phyloP scores from a whole-genome alignment of 2,888 invertebrate genomes.

The Zele albiditarsus region DNA sequence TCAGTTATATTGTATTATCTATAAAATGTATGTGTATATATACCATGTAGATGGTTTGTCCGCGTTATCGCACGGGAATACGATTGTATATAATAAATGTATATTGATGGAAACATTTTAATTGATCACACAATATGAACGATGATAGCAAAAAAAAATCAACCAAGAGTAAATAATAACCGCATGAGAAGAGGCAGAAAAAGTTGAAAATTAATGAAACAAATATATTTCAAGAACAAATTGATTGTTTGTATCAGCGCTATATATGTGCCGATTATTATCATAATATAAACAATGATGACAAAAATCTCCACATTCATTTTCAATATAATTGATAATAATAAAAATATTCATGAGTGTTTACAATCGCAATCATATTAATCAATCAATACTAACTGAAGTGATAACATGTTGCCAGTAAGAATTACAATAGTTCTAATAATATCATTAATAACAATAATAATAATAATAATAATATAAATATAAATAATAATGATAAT shows the following conservation, averaged over 20 bases:
- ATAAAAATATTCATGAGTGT: background rate
- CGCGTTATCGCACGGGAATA: background rate
- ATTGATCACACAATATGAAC: background rate
- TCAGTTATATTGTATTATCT: background rate
- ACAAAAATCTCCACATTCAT: background rate
- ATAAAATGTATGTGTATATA: background rate
- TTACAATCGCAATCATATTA: background rate
- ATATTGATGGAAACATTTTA: background rate
- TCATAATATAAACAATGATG: background rate
- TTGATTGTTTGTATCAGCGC: no score
- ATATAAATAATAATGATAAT: conserved; percentile 10
- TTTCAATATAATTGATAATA: background rate
- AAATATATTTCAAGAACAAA: no score
- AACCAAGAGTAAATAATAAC: background rate
- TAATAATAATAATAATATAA: background rate
- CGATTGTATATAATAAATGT: background rate
- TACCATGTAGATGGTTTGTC: conserved; percentile 11
- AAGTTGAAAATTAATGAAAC: background rate
- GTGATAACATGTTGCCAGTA: background rate
- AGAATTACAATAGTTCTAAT: background rate
- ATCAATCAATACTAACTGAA: background rate
- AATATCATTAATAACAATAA: no score
- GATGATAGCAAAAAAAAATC: background rate
- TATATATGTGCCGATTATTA: background rate
- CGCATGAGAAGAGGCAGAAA: background rate